A percentile compares a stretch with the other conserved stretches of the same genome.
Conservation (phyloP, 2,797 vertebrate genomes). For the Oreonectes daqikongensis region DNA sequence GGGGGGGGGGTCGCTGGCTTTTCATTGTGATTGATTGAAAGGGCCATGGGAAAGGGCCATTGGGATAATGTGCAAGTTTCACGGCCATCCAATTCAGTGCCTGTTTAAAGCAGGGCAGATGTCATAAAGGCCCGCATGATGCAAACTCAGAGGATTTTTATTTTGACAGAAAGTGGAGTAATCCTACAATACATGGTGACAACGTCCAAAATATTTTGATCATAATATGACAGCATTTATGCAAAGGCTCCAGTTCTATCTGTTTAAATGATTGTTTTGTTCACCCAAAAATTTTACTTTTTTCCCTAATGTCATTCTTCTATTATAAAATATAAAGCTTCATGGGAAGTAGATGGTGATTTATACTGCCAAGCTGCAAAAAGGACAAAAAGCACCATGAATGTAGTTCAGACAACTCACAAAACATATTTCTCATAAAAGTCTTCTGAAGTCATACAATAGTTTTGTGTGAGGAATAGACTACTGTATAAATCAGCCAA, state of each 20-base stretch:
- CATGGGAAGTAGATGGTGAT: background rate
- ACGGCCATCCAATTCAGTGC: constrained; percentile 52
- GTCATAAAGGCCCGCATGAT: constrained; percentile 38
- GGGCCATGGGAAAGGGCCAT: constrained; percentile 66
- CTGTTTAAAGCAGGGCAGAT: constrained; percentile 45
- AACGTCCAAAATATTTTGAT: background rate
- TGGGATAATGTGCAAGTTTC: constrained; percentile 61
- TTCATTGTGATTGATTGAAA: constrained; percentile 69
- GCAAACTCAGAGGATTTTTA: constrained; percentile 19
- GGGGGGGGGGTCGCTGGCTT: constrained; percentile 37
- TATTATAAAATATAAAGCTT: background rate
- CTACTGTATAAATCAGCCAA: background rate
- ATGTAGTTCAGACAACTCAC: background rate
- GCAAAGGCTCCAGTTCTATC: background rate
- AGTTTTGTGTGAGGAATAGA: background rate
- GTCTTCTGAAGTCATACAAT: background rate
- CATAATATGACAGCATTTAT: background rate
- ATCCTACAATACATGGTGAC: constrained; percentile 9
- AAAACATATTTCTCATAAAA: background rate
- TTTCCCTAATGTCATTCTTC: too few relatives aligned
- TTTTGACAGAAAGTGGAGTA: constrained; percentile 20
- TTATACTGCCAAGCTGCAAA: background rate
- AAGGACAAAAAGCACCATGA: background rate
- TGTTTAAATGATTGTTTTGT: too few relatives aligned
- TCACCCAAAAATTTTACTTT: too few relatives aligned